These are phyloP conservation scores for Todiramphus saurophagus DNA, from an alignment of 2,113 vertebrate species.

Conservation along the genomic window DNA sequence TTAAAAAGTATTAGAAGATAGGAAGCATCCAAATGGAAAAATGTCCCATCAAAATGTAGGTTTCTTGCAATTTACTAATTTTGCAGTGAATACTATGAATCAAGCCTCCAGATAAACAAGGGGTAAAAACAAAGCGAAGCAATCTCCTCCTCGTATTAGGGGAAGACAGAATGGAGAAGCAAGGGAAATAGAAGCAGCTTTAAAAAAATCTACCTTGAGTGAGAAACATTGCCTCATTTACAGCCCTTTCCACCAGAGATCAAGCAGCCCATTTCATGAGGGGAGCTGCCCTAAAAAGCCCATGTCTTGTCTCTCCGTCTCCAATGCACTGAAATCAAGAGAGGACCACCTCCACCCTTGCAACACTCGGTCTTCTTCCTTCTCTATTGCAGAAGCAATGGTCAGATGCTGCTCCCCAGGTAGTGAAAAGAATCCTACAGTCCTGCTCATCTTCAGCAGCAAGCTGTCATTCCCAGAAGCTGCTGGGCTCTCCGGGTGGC, in stretches of 20 bases:
- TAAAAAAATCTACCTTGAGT: neutral
- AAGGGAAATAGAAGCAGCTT: neutral
- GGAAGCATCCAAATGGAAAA: neutral
- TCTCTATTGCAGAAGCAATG: neutral
- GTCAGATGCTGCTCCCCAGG: neutral
- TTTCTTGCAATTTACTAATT: neutral
- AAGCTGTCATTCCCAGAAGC: neutral
- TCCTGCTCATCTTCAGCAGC: neutral
- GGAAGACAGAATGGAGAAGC: neutral
- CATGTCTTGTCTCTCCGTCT: fast-evolving
- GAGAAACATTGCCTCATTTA: neutral
- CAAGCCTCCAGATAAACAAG: neutral
- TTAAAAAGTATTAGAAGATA: neutral
- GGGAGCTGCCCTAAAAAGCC: neutral
- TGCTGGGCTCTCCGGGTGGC: neutral
- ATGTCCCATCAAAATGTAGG: neutral
- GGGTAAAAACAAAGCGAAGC: neutral
- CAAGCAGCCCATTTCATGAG: neutral
- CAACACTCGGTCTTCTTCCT: neutral
- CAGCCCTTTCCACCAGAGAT: neutral
- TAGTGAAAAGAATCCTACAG: neutral
- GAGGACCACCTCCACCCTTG: neutral
- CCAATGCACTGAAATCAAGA: fast-evolving
- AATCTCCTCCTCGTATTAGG: neutral
- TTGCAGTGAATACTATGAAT: neutral